Conservation (phyloP, 2,888 invertebrate species). For the Galeruca laticollis region DNA sequence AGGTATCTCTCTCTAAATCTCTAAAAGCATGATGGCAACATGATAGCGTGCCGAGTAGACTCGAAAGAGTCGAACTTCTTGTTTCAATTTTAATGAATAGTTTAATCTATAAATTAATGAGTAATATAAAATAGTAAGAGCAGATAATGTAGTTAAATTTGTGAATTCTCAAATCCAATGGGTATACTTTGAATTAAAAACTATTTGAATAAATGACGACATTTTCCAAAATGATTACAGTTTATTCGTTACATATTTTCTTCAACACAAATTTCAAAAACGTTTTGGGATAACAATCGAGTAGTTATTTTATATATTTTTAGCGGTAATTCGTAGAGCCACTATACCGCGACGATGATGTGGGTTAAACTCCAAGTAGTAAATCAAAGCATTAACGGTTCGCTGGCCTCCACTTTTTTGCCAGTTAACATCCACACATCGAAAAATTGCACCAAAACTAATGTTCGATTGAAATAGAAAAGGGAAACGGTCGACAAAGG, state of each 20-base stretch:
- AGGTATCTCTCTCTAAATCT: too few species aligned
- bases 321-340: slow-evolving; percentile 15
- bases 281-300: neutral
- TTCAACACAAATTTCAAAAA: neutral
- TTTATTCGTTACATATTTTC: neutral
- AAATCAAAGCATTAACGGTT: slow-evolving; percentile 33
- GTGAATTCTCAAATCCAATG: too few species aligned
- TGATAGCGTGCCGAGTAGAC: too few species aligned
- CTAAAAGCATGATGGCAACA: too few species aligned
- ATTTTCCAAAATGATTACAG: too few species aligned
- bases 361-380: slow-evolving; percentile 28
- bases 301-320: slow-evolving; percentile 17
- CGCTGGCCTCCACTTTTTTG: slow-evolving; percentile 24
- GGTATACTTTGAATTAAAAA: too few species aligned
- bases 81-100: too few species aligned
- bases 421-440: slow-evolving; percentile 28
- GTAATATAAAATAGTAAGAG: too few species aligned
- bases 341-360: slow-evolving; percentile 28
- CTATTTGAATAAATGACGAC: too few species aligned
- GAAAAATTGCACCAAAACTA: slow-evolving; percentile 28
- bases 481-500: neutral
- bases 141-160: too few species aligned
- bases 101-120: too few species aligned
- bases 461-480: slow-evolving; percentile 13
- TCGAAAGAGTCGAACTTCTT: too few species aligned